phyloP scores from a whole-genome alignment of 1,140 invertebrate genomes.

The Meloidogyne hapla region DNA sequence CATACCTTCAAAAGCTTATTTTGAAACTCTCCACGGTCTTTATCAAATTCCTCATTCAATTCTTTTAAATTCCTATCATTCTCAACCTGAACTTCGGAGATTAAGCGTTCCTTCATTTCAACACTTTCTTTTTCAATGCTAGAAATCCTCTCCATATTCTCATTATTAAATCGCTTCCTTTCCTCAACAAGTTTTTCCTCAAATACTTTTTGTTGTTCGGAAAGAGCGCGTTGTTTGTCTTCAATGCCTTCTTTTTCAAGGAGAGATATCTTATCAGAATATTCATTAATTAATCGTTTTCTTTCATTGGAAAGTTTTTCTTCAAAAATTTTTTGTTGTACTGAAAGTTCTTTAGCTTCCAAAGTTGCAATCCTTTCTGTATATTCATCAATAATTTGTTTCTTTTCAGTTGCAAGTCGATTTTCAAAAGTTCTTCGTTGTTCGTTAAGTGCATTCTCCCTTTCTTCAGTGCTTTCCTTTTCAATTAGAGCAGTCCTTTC shows the following conservation, averaged over 20 bases:
- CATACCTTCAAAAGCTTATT: no score
- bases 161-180: background rate
- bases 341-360: no score
- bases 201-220: background rate
- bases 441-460: background rate
- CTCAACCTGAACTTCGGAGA: background rate
- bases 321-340: background rate
- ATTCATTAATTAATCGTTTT: background rate
- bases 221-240: background rate
- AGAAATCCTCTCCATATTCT: background rate
- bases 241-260: background rate
- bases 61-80: no score
- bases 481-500: no score
- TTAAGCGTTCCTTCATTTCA: background rate
- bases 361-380: background rate
- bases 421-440: background rate
- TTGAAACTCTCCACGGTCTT: no score
- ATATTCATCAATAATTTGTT: background rate
- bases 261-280: no score
- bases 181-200: background rate
- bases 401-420: background rate
- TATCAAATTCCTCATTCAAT: no score
- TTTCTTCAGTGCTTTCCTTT: background rate
- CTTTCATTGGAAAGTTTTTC: background rate
- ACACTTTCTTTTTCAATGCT: background rate